Evolutionary conservation across 2,113 vertebrate species (phyloP).

Genomic region (Cavia porcellus): DNA sequence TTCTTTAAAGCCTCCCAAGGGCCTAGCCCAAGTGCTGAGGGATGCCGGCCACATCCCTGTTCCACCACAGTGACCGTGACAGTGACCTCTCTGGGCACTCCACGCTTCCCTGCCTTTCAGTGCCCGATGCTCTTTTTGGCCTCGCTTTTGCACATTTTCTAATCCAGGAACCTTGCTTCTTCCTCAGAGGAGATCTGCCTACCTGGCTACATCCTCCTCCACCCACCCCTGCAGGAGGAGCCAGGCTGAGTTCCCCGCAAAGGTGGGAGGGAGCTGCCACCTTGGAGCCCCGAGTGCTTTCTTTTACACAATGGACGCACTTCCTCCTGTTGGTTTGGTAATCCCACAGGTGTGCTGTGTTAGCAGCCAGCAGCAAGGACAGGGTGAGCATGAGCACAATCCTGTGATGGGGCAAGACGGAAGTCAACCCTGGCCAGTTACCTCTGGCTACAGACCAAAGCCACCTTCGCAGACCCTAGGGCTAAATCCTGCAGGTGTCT

Average conservation of each 20-base stretch:
- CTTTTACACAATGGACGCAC: background rate
- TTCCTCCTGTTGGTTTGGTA: background rate
- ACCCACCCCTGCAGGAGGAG: background rate
- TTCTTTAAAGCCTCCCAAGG: rapidly evolving
- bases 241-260: rapidly evolving
- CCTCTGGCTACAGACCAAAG: background rate
- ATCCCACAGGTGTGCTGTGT: background rate
- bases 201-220: background rate
- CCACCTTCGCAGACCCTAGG: background rate
- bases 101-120: background rate
- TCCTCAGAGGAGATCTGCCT: background rate
- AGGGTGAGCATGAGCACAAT: background rate
- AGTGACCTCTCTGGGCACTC: background rate
- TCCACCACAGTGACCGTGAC: background rate
- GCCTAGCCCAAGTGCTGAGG: background rate
- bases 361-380: background rate
- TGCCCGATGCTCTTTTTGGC: background rate
- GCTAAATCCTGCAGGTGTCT: background rate
- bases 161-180: background rate
- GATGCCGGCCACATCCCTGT: background rate
- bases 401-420: background rate
- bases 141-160: background rate
- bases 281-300: background rate
- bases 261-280: no score
- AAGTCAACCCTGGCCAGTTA: background rate